phyloP scores from a whole-genome alignment of 2,797 vertebrate species.

The Syngnathus rostellatus region DNA sequence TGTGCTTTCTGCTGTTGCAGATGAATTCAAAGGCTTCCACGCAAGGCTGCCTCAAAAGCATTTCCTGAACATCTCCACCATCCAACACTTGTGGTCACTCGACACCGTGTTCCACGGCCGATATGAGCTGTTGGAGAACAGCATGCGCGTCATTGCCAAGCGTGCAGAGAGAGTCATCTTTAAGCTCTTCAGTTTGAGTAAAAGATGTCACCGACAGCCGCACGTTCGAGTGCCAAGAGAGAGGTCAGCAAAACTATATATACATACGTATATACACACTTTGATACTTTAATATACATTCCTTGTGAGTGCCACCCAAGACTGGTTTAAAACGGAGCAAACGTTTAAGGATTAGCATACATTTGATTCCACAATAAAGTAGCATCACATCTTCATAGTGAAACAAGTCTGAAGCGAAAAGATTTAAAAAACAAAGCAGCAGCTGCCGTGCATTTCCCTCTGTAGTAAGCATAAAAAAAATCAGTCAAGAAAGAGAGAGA shows the following conservation, averaged over 20 bases:
- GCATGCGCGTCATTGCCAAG: slow-evolving; percentile 80
- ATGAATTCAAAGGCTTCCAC: slow-evolving; percentile 93
- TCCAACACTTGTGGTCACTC: slow-evolving; percentile 89
- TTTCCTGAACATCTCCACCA: slow-evolving; percentile 84
- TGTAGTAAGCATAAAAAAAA: slow-evolving; percentile 22
- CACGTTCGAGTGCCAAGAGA: slow-evolving; percentile 81
- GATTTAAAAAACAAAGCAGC: slow-evolving; percentile 12
- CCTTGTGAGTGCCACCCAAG: background rate
- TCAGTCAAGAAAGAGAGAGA: slow-evolving; percentile 9
- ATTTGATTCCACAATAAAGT: slow-evolving; percentile 38
- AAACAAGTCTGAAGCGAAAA: background rate
- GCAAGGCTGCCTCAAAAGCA: slow-evolving; percentile 84
- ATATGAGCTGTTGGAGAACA: slow-evolving; percentile 86
- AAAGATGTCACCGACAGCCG: slow-evolving; percentile 89
- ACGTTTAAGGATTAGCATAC: slow-evolving; percentile 50
- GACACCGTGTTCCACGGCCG: slow-evolving; percentile 87
- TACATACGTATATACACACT: too few species aligned
- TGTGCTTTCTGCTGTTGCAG: slow-evolving; percentile 57
- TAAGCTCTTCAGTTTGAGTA: slow-evolving; percentile 94
- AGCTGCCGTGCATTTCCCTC: slow-evolving; percentile 1
- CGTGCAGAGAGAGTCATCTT: slow-evolving; percentile 88
- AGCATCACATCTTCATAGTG: slow-evolving; percentile 24
- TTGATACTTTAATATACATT: background rate
- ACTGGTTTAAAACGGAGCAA: slow-evolving; percentile 6
- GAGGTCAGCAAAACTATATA: slow-evolving; percentile 68